Conservation (phyloP, 2,113 vertebrate species). For the Noturus placidus region DNA sequence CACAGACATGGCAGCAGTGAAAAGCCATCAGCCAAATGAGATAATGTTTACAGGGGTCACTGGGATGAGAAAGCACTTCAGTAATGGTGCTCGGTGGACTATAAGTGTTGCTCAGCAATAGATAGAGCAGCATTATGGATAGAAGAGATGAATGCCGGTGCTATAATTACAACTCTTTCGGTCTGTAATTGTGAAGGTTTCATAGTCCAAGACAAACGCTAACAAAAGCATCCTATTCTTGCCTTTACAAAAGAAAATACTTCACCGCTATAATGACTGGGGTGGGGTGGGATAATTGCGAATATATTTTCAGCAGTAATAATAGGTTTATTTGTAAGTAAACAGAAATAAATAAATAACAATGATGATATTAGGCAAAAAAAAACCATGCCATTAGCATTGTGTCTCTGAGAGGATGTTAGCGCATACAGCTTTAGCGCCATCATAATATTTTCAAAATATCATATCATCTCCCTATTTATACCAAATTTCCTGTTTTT, state of each 20-base stretch:
- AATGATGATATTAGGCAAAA: slow-evolving; percentile 39
- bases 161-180: slow-evolving; percentile 54
- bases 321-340: slow-evolving; percentile 43
- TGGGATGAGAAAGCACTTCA: slow-evolving; percentile 47
- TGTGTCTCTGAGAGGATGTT: neutral
- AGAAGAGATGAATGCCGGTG: slow-evolving; percentile 44
- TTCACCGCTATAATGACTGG: slow-evolving; percentile 31
- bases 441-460: slow-evolving; percentile 8
- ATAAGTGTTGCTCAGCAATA: slow-evolving; percentile 55
- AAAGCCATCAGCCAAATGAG: slow-evolving; percentile 58
- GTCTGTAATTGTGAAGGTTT: slow-evolving; percentile 48
- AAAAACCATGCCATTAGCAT: neutral
- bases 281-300: slow-evolving; percentile 31
- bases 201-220: slow-evolving; percentile 40
- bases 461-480: neutral
- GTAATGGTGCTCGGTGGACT: slow-evolving; percentile 47
- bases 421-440: neutral
- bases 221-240: slow-evolving; percentile 51
- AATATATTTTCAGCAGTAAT: slow-evolving; percentile 49
- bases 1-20: slow-evolving; percentile 47
- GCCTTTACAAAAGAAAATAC: slow-evolving; percentile 50
- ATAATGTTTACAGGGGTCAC: slow-evolving; percentile 55
- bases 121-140: slow-evolving; percentile 45
- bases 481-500: neutral
- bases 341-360: slow-evolving; percentile 33